phyloP scores from a whole-genome alignment of 2,797 vertebrate genomes.

The Chelmon rostratus region DNA sequence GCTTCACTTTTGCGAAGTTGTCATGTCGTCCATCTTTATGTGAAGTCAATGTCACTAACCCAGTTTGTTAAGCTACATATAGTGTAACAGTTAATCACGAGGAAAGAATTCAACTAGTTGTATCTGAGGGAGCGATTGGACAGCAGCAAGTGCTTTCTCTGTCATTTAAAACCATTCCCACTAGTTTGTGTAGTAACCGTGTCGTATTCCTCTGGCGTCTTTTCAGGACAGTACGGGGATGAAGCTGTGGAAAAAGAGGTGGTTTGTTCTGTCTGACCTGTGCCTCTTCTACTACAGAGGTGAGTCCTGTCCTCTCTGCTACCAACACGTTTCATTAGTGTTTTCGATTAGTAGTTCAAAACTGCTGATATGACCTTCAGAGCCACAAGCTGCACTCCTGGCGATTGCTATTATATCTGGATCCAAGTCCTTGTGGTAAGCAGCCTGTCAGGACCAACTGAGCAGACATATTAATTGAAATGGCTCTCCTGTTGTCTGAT shows the following conservation, averaged over 20 bases:
- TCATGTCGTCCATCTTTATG: no score
- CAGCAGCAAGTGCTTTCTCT: background rate
- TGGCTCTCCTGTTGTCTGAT: slow-evolving; percentile 22
- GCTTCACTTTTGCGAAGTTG: no score
- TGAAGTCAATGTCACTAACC: background rate
- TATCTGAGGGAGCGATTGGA: background rate
- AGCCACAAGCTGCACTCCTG: slow-evolving; percentile 5
- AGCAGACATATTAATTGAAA: slow-evolving; percentile 48
- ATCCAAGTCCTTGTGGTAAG: slow-evolving; percentile 29
- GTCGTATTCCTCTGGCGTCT: slow-evolving; percentile 22
- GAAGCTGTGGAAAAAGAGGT: slow-evolving; percentile 99
- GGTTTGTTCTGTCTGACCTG: slow-evolving; percentile 97
- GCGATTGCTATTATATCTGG: slow-evolving; percentile 22
- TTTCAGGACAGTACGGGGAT: slow-evolving; percentile 96
- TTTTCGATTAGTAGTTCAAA: slow-evolving; percentile 24
- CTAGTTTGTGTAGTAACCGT: slow-evolving; percentile 6
- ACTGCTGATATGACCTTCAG: slow-evolving; percentile 29
- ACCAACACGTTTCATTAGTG: slow-evolving; percentile 10
- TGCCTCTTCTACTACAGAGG: slow-evolving; percentile 99
- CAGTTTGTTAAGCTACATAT: background rate
- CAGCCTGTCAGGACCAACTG: slow-evolving; percentile 38
- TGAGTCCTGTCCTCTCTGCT: slow-evolving; percentile 79
- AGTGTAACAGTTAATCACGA: background rate
- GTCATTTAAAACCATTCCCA: background rate
- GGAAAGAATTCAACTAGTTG: background rate